Base-by-base conservation (phyloP, 1,140 invertebrate genomes). In the Zaprionus davidi region DNA sequence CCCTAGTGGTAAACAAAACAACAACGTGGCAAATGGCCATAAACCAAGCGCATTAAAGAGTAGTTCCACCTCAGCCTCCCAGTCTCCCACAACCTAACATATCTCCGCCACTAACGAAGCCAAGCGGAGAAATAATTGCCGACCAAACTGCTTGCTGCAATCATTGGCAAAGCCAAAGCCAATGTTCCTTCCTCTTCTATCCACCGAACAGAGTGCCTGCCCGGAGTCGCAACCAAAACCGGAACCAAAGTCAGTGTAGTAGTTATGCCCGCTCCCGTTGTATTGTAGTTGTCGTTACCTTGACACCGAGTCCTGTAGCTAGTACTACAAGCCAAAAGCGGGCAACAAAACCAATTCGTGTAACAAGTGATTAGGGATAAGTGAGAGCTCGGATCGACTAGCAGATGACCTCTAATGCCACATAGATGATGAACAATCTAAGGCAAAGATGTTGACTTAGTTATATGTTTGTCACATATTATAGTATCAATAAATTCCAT, bases 61-160 rank as follows among this genome's bases (percentile, higher is more conserved):
- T 59, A 28, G 41, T 3, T 44, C 31, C 5, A 9, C 28, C 64
- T 31, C 31, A 31, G 9, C 2, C 2, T n/a, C 55, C 11, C 41
- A 17, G 6, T 17, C 41, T 3, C 15, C 15, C 53, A 55, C 51
- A 55, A 41, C 38, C n/a, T 44, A 44, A n/a, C 41, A 44, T 44
- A 44, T 44, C n/a, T 44, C n/a, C 41, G n/a, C 41, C 41, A 7
- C 41, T 17, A 44, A 44, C 41, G 41, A 44, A 44, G 20, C 24
- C 41, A 34, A 58, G 28, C 41, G 15, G 36, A 70, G 67, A 71
- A 69, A 84, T 88, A 84, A 88, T 88, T 90, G 83, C 66, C 80
- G 79, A 75, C 68, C 69, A 81, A 84, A 84, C 78, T 73, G 81
- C 87, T 86, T 79, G 71, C 77, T 84, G 84, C 78, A 87, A 78